These are phyloP conservation scores for Lacanobia wlatinum DNA, from an alignment of 2,888 invertebrate species.

Conservation along the genomic window DNA sequence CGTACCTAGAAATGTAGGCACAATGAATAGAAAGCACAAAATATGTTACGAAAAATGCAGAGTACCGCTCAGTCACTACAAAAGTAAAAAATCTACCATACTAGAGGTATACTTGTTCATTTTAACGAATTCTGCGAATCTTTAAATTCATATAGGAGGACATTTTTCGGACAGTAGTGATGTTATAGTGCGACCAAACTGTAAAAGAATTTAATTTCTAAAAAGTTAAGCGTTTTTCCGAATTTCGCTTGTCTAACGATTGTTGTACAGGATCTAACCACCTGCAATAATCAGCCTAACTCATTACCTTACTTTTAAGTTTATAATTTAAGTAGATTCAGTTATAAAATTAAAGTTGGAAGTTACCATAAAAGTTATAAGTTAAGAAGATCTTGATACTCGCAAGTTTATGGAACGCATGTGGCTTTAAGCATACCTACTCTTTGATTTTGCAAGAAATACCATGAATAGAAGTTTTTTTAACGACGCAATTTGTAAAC, in stretches of 20 bases:
- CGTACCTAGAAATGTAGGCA: no score
- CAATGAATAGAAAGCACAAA: not conserved
- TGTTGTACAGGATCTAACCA: not conserved
- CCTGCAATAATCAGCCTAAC: no score
- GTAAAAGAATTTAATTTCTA: not conserved
- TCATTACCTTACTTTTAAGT: not conserved
- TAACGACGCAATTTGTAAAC: not conserved
- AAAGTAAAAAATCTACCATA: not conserved
- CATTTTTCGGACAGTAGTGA: not conserved
- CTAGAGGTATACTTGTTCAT: not conserved
- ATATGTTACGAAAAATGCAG: not conserved
- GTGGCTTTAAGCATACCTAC: not conserved
- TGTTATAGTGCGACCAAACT: no score
- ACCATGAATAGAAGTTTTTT: not conserved
- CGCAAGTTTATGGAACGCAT: not conserved
- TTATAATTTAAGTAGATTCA: not conserved
- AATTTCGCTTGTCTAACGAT: not conserved
- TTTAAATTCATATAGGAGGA: not conserved
- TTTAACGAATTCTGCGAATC: not conserved
- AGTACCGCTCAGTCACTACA: not conserved
- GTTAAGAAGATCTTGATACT: constrained; percentile 1
- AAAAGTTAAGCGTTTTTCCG: not conserved
- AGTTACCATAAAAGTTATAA: not conserved
- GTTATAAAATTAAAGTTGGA: not conserved
- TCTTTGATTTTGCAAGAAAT: not conserved